These are phyloP conservation scores for Collichthys lucidus DNA, from an alignment of 2,113 vertebrate genomes.

Conservation along the genomic window DNA sequence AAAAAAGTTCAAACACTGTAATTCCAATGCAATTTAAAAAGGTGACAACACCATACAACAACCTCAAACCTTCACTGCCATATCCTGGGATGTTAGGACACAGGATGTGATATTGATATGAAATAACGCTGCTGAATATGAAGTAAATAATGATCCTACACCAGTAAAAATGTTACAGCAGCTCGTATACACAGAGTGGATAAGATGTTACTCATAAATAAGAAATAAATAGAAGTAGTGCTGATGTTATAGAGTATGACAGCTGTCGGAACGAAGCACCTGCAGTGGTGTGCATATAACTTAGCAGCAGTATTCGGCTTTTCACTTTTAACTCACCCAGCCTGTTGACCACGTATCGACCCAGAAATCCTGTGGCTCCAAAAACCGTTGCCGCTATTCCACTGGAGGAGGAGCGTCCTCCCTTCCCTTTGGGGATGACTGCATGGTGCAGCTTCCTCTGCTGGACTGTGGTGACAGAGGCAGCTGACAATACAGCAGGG, in stretches of 20 bases:
- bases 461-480: slow-evolving; percentile 71
- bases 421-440: slow-evolving; percentile 89
- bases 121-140: not conserved
- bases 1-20: too few relatives aligned
- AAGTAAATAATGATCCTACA: not conserved
- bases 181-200: too few relatives aligned
- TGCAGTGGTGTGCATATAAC: too few relatives aligned
- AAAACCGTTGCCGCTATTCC: slow-evolving; percentile 96
- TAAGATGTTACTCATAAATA: too few relatives aligned
- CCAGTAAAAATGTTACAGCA: too few relatives aligned
- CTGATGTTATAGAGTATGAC: too few relatives aligned
- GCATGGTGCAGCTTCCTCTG: slow-evolving; percentile 89
- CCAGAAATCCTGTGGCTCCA: slow-evolving; percentile 95
- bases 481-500: slow-evolving; percentile 76
- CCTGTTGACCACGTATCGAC: slow-evolving; percentile 92
- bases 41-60: not conserved
- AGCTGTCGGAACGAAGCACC: too few relatives aligned
- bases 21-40: too few relatives aligned
- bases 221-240: too few relatives aligned
- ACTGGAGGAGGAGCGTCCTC: slow-evolving; percentile 93
- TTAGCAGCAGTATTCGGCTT: not conserved
- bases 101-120: not conserved
- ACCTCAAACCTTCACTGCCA: not conserved
- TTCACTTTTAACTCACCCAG: slow-evolving; percentile 86
- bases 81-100: not conserved